phyloP scores from a whole-genome alignment of 1,140 invertebrate species.

The Coboldia fuscipes region DNA sequence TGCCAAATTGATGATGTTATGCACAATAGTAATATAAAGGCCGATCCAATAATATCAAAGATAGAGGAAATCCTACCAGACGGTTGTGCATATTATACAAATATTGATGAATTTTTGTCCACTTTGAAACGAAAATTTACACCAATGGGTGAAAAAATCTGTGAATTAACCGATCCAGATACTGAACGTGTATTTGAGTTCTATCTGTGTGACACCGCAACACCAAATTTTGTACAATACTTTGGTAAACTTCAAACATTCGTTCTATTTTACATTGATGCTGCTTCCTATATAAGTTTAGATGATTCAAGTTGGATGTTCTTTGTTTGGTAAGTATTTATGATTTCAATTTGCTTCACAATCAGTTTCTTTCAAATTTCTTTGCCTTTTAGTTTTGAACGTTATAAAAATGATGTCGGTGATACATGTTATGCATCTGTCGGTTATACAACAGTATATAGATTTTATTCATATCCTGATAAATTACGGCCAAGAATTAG shows the following conservation, averaged over 20 bases:
- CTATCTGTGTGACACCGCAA: slow-evolving; percentile 46
- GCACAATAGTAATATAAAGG: slow-evolving; percentile 31
- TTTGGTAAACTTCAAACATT: slow-evolving; percentile 78
- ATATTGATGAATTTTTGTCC: slow-evolving; percentile 18
- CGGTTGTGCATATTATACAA: slow-evolving; percentile 17
- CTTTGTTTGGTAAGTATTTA: slow-evolving; percentile 59
- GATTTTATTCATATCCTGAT: slow-evolving; percentile 83
- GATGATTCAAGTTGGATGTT: slow-evolving; percentile 85
- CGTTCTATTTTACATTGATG: slow-evolving; percentile 89
- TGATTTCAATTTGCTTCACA: background rate
- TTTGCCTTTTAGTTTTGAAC: slow-evolving; percentile 47
- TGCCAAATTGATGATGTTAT: slow-evolving; percentile 15
- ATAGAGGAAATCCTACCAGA: slow-evolving; percentile 34
- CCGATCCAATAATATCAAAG: slow-evolving; percentile 61
- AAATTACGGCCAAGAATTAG: slow-evolving; percentile 73
- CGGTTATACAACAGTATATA: slow-evolving; percentile 81
- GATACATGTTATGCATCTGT: slow-evolving; percentile 45
- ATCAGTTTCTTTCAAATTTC: slow-evolving; percentile 3
- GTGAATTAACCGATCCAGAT: slow-evolving; percentile 22
- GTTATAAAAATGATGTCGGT: slow-evolving; percentile 41
- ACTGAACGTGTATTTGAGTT: slow-evolving; percentile 52
- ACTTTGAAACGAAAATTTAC: slow-evolving; percentile 18
- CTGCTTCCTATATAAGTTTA: slow-evolving; percentile 74
- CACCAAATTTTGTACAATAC: slow-evolving; percentile 52
- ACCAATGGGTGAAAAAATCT: slow-evolving; percentile 23